phyloP scores from a whole-genome alignment of 2,797 vertebrate species.

The Neosilurus hyrtlii region DNA sequence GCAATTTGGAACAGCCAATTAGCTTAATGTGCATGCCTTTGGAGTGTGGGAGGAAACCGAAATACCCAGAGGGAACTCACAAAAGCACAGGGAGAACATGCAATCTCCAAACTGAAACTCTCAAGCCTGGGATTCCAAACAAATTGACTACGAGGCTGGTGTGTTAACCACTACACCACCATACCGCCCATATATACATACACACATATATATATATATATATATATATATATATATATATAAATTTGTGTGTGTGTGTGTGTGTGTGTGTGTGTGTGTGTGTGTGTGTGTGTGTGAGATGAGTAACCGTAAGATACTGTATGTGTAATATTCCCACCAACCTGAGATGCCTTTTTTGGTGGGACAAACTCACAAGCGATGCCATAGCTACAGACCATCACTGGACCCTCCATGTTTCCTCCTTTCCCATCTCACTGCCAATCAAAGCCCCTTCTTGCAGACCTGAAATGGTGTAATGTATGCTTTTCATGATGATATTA shows the following conservation, averaged over 20 bases:
- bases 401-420: slow-evolving; percentile 30
- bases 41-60: no score
- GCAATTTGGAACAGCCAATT: no score
- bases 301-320: background rate
- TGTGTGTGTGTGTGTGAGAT: background rate
- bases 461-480: slow-evolving; percentile 51
- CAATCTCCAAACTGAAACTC: no score
- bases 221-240: background rate
- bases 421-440: slow-evolving; percentile 47
- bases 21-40: no score
- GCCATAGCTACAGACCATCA: slow-evolving; percentile 37
- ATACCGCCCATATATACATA: no score
- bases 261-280: background rate
- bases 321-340: slow-evolving; percentile 12
- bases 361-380: slow-evolving; percentile 12
- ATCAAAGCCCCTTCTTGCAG: slow-evolving; percentile 48
- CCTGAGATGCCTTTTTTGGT: slow-evolving; percentile 14
- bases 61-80: no score
- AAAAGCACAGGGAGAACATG: no score
- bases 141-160: no score
- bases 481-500: slow-evolving; percentile 57
- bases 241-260: background rate
- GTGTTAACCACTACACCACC: no score
- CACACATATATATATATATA: background rate
- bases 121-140: no score